These are phyloP conservation scores for Entelurus aequoreus DNA, from an alignment of 2,113 vertebrate genomes.

Conservation along the genomic window DNA sequence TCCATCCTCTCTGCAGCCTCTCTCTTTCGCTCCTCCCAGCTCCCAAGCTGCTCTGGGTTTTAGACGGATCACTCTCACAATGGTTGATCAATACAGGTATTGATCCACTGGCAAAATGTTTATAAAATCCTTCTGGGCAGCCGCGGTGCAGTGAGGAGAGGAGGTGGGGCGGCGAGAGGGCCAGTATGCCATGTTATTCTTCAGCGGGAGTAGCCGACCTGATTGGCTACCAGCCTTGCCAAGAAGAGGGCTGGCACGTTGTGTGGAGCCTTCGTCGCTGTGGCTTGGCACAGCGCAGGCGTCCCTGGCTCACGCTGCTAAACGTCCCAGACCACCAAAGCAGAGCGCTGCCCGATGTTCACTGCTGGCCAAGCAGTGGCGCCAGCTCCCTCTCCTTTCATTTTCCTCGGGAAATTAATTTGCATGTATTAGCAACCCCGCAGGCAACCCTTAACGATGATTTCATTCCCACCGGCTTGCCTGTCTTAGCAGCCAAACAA, in stretches of 20 bases:
- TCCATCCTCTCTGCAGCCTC: conserved; percentile 75
- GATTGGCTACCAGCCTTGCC: conserved; percentile 70
- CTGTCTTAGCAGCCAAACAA: conserved; percentile 15
- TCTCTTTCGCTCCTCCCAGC: conserved; percentile 78
- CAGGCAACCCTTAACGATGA: conserved; percentile 62
- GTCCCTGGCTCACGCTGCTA: conserved; percentile 35
- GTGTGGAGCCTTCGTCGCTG: conserved; percentile 41
- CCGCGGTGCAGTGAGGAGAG: conserved; percentile 52
- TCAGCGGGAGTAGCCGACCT: conserved; percentile 41
- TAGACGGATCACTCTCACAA: conserved; percentile 82
- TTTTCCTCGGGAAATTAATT: conserved; percentile 64
- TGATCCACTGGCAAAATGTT: conserved; percentile 84
- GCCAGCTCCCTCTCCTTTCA: conserved; percentile 30
- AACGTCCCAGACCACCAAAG: conserved; percentile 56
- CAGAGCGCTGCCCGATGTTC: conserved; percentile 25
- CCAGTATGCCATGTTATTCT: conserved; percentile 65
- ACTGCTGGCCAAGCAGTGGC: conserved; percentile 52
- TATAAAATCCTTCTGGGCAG: conserved; percentile 80
- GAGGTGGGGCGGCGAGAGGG: conserved; percentile 54
- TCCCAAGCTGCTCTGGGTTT: conserved; percentile 76
- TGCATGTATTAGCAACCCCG: conserved; percentile 70
- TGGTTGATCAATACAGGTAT: conserved; percentile 83
- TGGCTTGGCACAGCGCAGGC: conserved; percentile 37
- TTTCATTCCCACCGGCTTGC: conserved; percentile 27
- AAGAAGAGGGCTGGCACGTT: conserved; percentile 58